Evolutionary conservation across 2,797 vertebrate species (phyloP), one percentile per base, ranked within the genome.

Genomic region (Falco concolor): DNA sequence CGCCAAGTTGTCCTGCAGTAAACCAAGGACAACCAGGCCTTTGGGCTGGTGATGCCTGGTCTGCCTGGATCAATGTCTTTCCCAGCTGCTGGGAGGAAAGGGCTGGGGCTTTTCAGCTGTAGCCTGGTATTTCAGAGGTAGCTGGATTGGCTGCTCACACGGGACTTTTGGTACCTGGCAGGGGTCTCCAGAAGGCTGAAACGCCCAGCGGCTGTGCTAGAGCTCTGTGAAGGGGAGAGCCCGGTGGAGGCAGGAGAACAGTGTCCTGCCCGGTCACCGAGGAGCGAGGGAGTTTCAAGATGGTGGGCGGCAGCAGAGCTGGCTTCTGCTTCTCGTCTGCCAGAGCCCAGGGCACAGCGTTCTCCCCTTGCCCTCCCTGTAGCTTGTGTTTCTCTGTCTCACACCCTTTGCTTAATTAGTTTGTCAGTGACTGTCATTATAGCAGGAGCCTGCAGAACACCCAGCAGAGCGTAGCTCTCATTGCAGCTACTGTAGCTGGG

Each of bases 361-460:
- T 91, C 32, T 36, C 38, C 72, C 17, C 32, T 50, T 83, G 45
- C 24, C 54, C 61, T 90, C 50, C 63, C 36, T 45, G 11, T n/a
- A 84, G 54, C 47, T 95, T 77, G 87, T 63, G 27, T 69, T 80
- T 85, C 54, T 83, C 47, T 81, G 42, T 75, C 84, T 94, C 76
- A 67, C 87, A 92, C 73, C 61, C 73, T 65, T 63, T 60, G 32
- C 72, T 82, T 95, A 94, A 96, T 96, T 93, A 93, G 87, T 93
- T 96, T 89, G 90, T 96, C 91, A 92, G 85, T 65, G 24, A 11
- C 89, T 91, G 93, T 86, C 93, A 73, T 75, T 59, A 18, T 70
- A 44, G 68, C 84, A 47, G 79, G 79, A 94, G 65, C 13, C 82
- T 91, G 91, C 91, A 87, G 89, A 91, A 53, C 50, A 84, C 50